Percentiles rank a stretch among this genome's conserved stretches.
Evolutionary conservation across 2,797 vertebrate genomes (phyloP).

Genomic region (Furcifer pardalis): DNA sequence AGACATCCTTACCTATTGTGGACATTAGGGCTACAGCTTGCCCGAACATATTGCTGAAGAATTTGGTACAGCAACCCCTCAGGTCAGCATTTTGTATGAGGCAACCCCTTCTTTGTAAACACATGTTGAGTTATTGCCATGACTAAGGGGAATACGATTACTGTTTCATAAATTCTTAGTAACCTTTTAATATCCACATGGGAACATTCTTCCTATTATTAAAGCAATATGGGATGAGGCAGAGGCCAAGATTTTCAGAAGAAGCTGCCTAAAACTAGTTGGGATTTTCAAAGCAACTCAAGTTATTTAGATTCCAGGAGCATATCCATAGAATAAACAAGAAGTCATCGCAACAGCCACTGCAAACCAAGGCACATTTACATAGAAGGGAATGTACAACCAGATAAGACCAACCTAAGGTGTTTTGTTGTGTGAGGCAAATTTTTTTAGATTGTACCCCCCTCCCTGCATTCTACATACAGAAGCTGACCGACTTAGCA

Average conservation of each 20-base stretch:
- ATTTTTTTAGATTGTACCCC: not conserved
- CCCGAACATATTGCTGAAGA: conserved; percentile 26
- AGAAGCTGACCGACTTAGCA: not conserved
- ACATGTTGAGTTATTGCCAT: conserved; percentile 35
- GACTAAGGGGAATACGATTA: conserved; percentile 66
- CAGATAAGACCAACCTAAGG: not conserved
- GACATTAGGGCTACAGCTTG: conserved; percentile 18
- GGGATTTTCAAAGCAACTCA: conserved; percentile 52
- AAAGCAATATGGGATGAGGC: conserved; percentile 72
- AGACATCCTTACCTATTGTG: not conserved
- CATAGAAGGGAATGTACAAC: not conserved
- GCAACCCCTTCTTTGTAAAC: conserved; percentile 27
- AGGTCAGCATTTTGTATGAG: conserved; percentile 32
- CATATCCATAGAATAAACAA: conserved; percentile 24
- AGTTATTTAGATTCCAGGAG: conserved; percentile 34
- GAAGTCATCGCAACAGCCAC: conserved; percentile 1
- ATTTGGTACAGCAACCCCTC: conserved; percentile 34
- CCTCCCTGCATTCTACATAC: not conserved
- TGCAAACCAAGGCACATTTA: conserved; percentile 19
- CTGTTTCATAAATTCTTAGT: conserved; percentile 65
- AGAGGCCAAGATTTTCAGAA: conserved; percentile 58
- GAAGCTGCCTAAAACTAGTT: conserved; percentile 34
- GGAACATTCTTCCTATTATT: conserved; percentile 74
- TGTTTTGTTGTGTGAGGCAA: not conserved
- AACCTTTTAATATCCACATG: conserved; percentile 64